These are phyloP conservation scores for Seriola rivoliana DNA, from an alignment of 2,113 vertebrate genomes.

Conservation along the genomic window DNA sequence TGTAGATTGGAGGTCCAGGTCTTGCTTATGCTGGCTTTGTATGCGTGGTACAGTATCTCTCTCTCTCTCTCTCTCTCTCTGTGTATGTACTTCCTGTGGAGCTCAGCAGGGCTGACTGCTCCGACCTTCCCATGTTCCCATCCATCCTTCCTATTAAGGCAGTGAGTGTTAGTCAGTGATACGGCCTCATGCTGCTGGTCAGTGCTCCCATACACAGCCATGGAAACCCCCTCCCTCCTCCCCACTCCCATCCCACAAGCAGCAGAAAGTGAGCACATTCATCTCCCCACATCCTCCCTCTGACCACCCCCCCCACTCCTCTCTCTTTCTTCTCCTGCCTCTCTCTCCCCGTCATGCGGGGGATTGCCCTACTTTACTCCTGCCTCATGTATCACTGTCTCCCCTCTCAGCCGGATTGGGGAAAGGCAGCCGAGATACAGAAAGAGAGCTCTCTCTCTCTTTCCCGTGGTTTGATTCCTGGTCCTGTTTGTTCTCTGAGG, in stretches of 20 bases:
- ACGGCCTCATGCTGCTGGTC: neutral
- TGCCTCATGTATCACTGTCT: constrained; percentile 66
- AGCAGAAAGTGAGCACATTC: constrained; percentile 45
- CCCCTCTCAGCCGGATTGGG: constrained; percentile 14
- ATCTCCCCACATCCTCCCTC: constrained; percentile 6
- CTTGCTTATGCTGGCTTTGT: constrained; percentile 9
- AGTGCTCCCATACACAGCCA: neutral
- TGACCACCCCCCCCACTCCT: neutral
- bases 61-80: no score
- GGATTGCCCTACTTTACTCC: constrained; percentile 66
- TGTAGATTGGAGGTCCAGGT: neutral
- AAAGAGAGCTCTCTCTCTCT: constrained; percentile 26
- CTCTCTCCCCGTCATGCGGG: constrained; percentile 43
- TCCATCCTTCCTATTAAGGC: constrained; percentile 47
- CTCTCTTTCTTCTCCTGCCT: neutral
- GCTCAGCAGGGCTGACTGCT: constrained; percentile 16
- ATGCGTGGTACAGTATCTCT: neutral
- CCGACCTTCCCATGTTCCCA: constrained; percentile 54
- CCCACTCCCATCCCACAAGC: neutral
- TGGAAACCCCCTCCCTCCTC: constrained; percentile 45
- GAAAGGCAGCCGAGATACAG: constrained; percentile 22
- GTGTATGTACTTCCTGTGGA: constrained; percentile 55
- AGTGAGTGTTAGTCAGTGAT: constrained; percentile 40
- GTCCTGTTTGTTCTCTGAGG: constrained; percentile 32
- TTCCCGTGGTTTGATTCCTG: neutral